Evolutionary conservation across 2,797 vertebrate species (phyloP), one percentile per base, ranked within the genome.

Genomic region (Alauda arvensis): DNA sequence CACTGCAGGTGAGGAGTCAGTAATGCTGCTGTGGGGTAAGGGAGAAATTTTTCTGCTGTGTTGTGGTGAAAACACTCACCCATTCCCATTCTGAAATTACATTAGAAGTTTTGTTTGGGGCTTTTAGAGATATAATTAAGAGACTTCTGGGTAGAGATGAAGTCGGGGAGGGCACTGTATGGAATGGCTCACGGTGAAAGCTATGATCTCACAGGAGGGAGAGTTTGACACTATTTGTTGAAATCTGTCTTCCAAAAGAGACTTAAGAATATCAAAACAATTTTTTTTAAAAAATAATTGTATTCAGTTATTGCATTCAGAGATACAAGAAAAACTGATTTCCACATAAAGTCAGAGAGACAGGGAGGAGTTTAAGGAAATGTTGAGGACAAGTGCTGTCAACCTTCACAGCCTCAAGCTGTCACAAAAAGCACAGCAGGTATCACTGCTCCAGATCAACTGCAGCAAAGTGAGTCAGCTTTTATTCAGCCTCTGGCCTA

Each of bases 391-490:
- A 4, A 18, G 14, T 23, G 21, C 21, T 68, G 59, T n/a, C 18
- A 85, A 20, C 26, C 34, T 66, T 40, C 57, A 17, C 53, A 71
- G 43, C 31, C 37, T 12, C 21, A 4, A 10, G n/a, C 62, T 65
- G 29, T 53, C 28, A 10, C n/a, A 63, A 40, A 28, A 17, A 83
- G 79, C 69, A 23, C 55, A 74, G 84, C 79, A 87, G 87, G 87
- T 77, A 67, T 52, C 26, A 5, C 33, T 60, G 76, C 66, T 83
- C 42, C 69, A 56, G 76, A 71, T 42, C 77, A 46, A 69, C 69
- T 23, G 82, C n/a, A 89, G 81, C 72, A 37, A 84, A 68, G 39
- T 92, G 92, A 94, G 76, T 93, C 89, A 92, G 89, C 91, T 86
- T 86, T 84, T 71, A 51, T 53, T 19, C 6, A 62, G 87, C 79